A percentile compares a stretch with the other conserved stretches of the same genome.
These are phyloP conservation scores for Operophtera brumata DNA, from an alignment of 2,888 invertebrate species.

Conservation along the genomic window DNA sequence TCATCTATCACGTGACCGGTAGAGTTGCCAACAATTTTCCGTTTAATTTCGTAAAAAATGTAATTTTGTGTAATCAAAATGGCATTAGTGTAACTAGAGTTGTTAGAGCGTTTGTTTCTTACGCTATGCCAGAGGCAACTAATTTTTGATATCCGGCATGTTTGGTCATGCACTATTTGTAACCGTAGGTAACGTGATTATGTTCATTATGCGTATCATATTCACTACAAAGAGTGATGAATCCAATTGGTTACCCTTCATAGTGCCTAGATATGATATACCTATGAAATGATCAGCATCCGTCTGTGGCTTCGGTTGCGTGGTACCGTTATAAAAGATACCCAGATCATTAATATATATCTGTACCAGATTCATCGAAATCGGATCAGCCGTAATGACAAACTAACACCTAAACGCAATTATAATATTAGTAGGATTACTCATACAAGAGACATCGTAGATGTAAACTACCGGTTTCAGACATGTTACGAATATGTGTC, in stretches of 20 bases:
- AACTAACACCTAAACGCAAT: neutral
- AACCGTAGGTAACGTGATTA: slow-evolving; percentile 29
- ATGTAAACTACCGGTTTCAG: slow-evolving; percentile 21
- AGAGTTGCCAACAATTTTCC: slow-evolving; percentile 42
- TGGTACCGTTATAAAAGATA: no score
- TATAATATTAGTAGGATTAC: neutral
- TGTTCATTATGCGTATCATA: slow-evolving; percentile 28
- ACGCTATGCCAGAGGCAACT: slow-evolving; percentile 38
- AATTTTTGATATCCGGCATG: slow-evolving; percentile 49
- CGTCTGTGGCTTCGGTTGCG: no score
- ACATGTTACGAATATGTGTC: slow-evolving; percentile 14
- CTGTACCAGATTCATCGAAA: no score
- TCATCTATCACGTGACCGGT: slow-evolving; percentile 52
- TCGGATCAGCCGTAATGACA: neutral
- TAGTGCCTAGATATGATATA: neutral
- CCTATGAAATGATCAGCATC: no score
- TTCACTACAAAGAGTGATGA: slow-evolving; percentile 27
- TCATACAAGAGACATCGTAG: no score
- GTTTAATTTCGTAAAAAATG: slow-evolving; percentile 55
- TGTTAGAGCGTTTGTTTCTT: slow-evolving; percentile 46
- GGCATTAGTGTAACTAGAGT: slow-evolving; percentile 62
- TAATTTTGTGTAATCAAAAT: slow-evolving; percentile 72
- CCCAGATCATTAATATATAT: no score
- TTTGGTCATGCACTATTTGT: slow-evolving; percentile 53
- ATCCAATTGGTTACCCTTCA: slow-evolving; percentile 32